Evolutionary conservation across 2,888 invertebrate species (phyloP), one percentile per base, ranked within the genome.

Genomic region (Chloromyia formosa): DNA sequence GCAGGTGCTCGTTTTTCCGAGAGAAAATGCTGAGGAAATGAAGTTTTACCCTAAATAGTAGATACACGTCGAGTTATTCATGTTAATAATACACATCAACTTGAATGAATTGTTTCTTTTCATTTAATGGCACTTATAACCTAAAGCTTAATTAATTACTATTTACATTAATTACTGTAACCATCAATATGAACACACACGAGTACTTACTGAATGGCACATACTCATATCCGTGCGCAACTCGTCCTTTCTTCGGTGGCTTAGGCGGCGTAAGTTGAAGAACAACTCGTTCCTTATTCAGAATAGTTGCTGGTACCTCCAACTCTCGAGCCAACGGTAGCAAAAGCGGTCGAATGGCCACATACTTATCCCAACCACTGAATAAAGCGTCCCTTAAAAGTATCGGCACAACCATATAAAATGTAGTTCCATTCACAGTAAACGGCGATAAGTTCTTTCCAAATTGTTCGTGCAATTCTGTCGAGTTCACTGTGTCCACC

Each of bases 321-420:
- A 85, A 78, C 74, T 85, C 85, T 4, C 82, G 81, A 0, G 82
- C 81, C 56, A 81, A 84, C 12, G 82, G 82, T 80, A 82, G 82
- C 42, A 84, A 77, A 0, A 85, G 77, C 0, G 82, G 82, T 1
- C 82, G 81, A 5, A 84, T 82, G 45, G 82, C 76, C 1, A 79
- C 80, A 56, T 81, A 80, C 4, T 83, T 81, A 61, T 82, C 82
- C 86, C 86, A 86, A 40, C 80, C 81, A 1, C 78, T 75, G 75
- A 85, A 85, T 35, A 85, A 81, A 7, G 83, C 82, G 74, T 80
- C 77, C 62, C 83, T 82, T 1, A 84, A 82, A 40, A 80, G 78
- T 75, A 82, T 81, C 5, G 86, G 86, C 75, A 86, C 83, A 10
- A 85, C 83, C 77, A 85, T 82, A 75, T 82, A 82, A 40, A 83